These are phyloP conservation scores for Gambelia wislizenii DNA, from an alignment of 2,797 vertebrate species.

Conservation along the genomic window DNA sequence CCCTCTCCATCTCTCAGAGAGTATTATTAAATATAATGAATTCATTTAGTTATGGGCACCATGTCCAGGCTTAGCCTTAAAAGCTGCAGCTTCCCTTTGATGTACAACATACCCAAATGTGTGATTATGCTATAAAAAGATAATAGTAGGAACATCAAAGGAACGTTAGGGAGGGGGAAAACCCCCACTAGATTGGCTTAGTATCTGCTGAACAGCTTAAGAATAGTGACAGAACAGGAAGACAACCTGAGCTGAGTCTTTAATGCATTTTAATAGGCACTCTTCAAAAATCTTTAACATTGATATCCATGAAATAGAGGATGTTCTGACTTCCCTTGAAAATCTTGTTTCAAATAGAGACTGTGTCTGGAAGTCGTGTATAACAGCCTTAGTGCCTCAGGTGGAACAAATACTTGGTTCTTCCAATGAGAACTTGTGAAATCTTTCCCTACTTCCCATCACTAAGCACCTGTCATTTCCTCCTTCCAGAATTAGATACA, in stretches of 20 bases:
- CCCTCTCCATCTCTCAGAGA: slow-evolving; percentile 68
- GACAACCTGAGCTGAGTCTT: slow-evolving; percentile 75
- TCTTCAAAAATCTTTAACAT: slow-evolving; percentile 53
- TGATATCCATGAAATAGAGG: slow-evolving; percentile 47
- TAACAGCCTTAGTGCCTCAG: slow-evolving; percentile 29
- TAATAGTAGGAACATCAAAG: slow-evolving; percentile 76
- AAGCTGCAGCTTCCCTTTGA: slow-evolving; percentile 77
- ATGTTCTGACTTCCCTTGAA: slow-evolving; percentile 20
- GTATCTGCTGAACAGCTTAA: slow-evolving; percentile 78
- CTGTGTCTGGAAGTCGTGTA: slow-evolving; percentile 43
- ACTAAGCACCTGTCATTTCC: slow-evolving; percentile 58
- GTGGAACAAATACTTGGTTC: slow-evolving; percentile 31
- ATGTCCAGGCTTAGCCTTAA: slow-evolving; percentile 75
- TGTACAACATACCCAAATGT: slow-evolving; percentile 77
- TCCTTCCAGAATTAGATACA: slow-evolving; percentile 34
- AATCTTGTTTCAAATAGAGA: slow-evolving; percentile 23
- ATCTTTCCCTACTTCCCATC: slow-evolving; percentile 22
- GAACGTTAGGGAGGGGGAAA: slow-evolving; percentile 57
- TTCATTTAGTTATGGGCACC: slow-evolving; percentile 77
- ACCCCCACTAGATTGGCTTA: slow-evolving; percentile 67
- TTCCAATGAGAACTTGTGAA: slow-evolving; percentile 17
- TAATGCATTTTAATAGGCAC: slow-evolving; percentile 75
- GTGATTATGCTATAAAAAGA: slow-evolving; percentile 78
- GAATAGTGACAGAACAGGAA: slow-evolving; percentile 74
- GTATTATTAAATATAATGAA: slow-evolving; percentile 81